Evolutionary conservation across 2,888 invertebrate species (phyloP).

Genomic region (Ormyrus rosae): DNA sequence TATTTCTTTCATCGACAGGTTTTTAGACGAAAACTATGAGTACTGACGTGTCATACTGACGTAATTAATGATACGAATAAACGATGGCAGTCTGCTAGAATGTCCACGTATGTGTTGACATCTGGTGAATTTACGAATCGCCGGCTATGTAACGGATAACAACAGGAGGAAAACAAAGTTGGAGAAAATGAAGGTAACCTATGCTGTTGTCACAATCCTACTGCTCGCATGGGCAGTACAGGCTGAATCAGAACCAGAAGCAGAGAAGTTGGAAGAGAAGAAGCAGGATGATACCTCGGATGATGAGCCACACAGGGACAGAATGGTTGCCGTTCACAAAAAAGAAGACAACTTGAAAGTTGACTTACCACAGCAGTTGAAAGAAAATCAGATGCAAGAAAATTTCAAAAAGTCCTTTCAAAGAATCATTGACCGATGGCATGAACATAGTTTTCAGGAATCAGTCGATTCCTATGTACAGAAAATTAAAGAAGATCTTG

Average conservation of each 20-base stretch:
- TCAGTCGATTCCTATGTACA: too few relatives aligned
- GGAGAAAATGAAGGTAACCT: conserved; percentile 60
- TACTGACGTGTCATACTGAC: conserved; percentile 70
- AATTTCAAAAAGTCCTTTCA: conserved; percentile 22
- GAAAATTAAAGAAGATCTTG: too few relatives aligned
- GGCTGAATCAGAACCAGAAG: conserved; percentile 60
- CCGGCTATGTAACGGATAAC: conserved; percentile 55
- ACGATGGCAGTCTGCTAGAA: conserved; percentile 56
- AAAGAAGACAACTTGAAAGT: too few relatives aligned
- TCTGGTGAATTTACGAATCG: conserved; percentile 29
- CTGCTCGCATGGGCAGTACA: conserved; percentile 61
- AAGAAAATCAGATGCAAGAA: conserved; percentile 16
- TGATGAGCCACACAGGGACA: conserved; percentile 9
- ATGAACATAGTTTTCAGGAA: too few relatives aligned
- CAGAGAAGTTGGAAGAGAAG: conserved; percentile 53
- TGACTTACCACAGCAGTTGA: too few relatives aligned
- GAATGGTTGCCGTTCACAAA: too few relatives aligned
- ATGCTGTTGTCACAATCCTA: conserved; percentile 56
- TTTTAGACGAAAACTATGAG: conserved; percentile 34
- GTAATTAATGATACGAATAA: conserved; percentile 60
- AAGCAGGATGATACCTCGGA: conserved; percentile 42
- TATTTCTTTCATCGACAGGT: not conserved
- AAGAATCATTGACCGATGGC: conserved; percentile 48
- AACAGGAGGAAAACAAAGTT: conserved; percentile 50
- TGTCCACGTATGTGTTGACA: conserved; percentile 67